phyloP scores from a whole-genome alignment of 2,113 vertebrate species.

The Sander vitreus region DNA sequence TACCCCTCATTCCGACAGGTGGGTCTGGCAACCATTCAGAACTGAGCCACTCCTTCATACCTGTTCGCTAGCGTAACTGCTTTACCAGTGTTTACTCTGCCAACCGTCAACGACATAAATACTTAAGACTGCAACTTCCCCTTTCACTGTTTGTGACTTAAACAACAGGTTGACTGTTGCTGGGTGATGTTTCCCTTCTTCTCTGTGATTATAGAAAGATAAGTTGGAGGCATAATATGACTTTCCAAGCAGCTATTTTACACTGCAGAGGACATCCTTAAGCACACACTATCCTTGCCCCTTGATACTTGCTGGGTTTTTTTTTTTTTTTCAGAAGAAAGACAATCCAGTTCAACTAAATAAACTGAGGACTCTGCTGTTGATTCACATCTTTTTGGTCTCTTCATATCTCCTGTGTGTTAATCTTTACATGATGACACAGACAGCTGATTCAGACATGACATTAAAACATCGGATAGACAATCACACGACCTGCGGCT shows the following conservation, averaged over 20 bases:
- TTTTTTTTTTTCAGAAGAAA: neutral
- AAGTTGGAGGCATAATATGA: neutral
- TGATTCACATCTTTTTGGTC: neutral
- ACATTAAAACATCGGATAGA: slow-evolving; percentile 10
- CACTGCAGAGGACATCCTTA: neutral
- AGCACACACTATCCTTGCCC: neutral
- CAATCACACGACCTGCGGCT: neutral
- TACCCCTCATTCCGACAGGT: slow-evolving; percentile 40
- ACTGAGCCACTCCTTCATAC: slow-evolving; percentile 60
- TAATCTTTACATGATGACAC: neutral
- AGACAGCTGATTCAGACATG: neutral
- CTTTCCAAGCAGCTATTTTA: neutral
- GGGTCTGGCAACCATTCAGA: slow-evolving; percentile 51
- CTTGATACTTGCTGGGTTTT: neutral
- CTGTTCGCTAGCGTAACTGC: slow-evolving; percentile 27
- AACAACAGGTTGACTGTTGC: neutral
- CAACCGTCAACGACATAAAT: slow-evolving; percentile 28
- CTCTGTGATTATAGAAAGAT: neutral
- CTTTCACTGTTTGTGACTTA: neutral
- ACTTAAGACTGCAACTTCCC: neutral
- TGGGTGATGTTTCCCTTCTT: neutral
- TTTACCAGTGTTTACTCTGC: slow-evolving; percentile 18
- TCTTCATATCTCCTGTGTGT: neutral
- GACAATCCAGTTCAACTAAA: neutral
- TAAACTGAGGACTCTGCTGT: neutral